Percentiles rank a stretch among this genome's conserved stretches.
Evolutionary conservation across 2,888 invertebrate genomes (phyloP).

Genomic region (Heliconius aoede): DNA sequence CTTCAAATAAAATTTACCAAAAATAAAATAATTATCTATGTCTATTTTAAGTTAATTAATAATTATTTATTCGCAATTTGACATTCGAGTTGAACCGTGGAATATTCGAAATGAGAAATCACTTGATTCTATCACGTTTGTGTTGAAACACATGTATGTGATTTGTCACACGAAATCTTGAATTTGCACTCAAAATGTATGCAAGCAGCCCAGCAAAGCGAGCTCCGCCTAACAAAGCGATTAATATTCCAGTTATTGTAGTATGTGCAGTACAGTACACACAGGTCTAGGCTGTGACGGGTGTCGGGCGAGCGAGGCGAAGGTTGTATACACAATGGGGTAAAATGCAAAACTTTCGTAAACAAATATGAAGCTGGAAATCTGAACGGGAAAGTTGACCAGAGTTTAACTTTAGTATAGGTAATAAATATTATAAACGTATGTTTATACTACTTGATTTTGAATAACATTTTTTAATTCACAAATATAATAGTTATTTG

Average conservation of each 20-base stretch:
- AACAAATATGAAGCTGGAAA: conserved; percentile 14
- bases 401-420: not conserved
- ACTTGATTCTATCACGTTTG: not conserved
- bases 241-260: conserved; percentile 30
- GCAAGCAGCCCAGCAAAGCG: conserved; percentile 16
- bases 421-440: not conserved
- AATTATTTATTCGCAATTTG: not conserved
- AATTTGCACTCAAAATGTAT: conserved; percentile 24
- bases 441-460: not conserved
- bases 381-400: conserved; percentile 2
- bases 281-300: conserved; percentile 15
- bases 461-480: too few relatives aligned
- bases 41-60: not conserved
- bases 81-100: not conserved
- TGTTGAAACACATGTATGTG: not conserved
- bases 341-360: conserved; percentile 8
- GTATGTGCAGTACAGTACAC: not conserved
- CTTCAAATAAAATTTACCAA: too few relatives aligned
- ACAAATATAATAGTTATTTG: too few relatives aligned
- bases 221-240: conserved; percentile 15
- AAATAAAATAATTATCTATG: not conserved
- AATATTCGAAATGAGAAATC: not conserved
- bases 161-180: conserved; percentile 12
- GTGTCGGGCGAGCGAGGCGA: not conserved
- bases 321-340: conserved; percentile 14